Conservation (phyloP, 2,113 vertebrate species). For the Myodes glareolus region DNA sequence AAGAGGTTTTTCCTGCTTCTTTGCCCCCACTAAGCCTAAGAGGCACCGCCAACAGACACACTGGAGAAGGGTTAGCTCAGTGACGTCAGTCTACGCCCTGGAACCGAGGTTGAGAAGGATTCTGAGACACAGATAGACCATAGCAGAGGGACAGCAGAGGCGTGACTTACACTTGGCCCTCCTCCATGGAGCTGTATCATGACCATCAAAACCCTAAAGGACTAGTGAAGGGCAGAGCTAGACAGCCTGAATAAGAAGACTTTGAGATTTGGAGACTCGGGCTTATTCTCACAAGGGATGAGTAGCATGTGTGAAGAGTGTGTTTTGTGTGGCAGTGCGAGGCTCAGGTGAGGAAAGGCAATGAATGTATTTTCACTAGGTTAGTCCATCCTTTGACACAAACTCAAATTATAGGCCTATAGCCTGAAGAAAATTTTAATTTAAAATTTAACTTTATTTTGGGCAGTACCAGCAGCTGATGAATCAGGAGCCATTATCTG, state of each 20-base stretch:
- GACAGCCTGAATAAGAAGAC: background rate
- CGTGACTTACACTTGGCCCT: background rate
- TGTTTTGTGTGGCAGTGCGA: background rate
- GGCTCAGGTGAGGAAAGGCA: background rate
- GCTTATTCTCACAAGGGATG: conserved; percentile 25
- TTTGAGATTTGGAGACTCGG: background rate
- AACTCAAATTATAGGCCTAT: background rate
- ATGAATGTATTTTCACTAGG: background rate
- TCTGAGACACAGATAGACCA: background rate
- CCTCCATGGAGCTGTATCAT: no score
- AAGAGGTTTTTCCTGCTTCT: background rate
- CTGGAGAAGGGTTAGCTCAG: background rate
- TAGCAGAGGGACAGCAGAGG: background rate
- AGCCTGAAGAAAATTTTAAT: conserved; percentile 11
- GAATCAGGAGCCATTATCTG: background rate
- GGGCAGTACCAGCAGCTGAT: background rate
- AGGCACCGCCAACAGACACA: background rate
- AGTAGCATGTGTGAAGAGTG: background rate
- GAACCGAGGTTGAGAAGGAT: background rate
- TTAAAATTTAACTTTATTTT: background rate
- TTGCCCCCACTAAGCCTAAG: background rate
- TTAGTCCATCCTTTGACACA: background rate
- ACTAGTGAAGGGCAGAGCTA: background rate
- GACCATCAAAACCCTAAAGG: background rate
- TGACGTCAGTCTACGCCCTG: background rate